Evolutionary conservation across 1,140 invertebrate species (phyloP).

Genomic region (Protaetia brevitarsis): DNA sequence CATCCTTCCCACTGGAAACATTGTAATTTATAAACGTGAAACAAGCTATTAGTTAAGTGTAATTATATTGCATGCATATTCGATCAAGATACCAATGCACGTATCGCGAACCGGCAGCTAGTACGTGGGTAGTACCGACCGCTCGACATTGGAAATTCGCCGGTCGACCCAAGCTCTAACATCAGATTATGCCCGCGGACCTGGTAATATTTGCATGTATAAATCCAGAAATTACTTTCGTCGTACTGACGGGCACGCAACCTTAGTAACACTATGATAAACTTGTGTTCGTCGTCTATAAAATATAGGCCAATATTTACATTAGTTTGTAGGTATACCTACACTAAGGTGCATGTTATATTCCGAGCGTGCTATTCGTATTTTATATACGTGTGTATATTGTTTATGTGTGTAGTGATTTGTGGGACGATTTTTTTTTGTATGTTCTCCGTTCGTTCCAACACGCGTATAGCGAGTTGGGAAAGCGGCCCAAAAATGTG

Average conservation of each 20-base stretch:
- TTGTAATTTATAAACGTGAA: conserved; percentile 45
- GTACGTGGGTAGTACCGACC: too few relatives aligned
- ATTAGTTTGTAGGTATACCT: too few relatives aligned
- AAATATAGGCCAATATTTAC: conserved; percentile 25
- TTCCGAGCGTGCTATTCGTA: too few relatives aligned
- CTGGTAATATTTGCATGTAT: conserved; percentile 45
- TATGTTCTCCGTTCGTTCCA: too few relatives aligned
- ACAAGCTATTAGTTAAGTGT: conserved; percentile 48
- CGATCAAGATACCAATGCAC: conserved; percentile 40
- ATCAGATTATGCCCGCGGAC: conserved; percentile 39
- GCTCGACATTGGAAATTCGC: conserved; percentile 44
- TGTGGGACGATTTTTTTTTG: too few relatives aligned
- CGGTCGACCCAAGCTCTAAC: conserved; percentile 45
- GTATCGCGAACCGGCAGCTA: too few relatives aligned
- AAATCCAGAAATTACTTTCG: conserved; percentile 18
- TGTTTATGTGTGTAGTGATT: too few relatives aligned
- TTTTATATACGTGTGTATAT: too few relatives aligned
- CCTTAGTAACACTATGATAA: conserved; percentile 36
- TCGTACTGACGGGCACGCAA: conserved; percentile 29
- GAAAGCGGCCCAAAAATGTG: too few relatives aligned
- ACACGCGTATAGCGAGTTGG: too few relatives aligned
- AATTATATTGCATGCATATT: conserved; percentile 46
- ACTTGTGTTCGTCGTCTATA: conserved; percentile 34
- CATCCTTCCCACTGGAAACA: too few relatives aligned
- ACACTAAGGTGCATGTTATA: too few relatives aligned